Evolutionary conservation across 1,140 invertebrate species (phyloP).

Genomic region (Bombus sylvicola): DNA sequence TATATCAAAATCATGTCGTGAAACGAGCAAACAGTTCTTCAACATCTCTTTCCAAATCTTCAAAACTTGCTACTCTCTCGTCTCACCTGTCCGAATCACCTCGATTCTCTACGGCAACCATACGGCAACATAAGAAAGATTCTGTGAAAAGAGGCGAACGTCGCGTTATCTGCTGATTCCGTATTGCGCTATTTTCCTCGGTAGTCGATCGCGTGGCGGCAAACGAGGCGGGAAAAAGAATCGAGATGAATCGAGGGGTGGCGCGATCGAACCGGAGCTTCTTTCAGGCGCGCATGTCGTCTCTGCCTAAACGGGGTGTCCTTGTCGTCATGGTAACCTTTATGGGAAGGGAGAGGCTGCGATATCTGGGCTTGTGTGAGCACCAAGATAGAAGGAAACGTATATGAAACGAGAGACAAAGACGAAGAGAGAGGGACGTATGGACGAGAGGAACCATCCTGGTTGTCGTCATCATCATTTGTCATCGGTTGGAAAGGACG

Average conservation of each 20-base stretch:
- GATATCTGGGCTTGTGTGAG: not conserved
- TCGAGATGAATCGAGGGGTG: slow-evolving; percentile 52
- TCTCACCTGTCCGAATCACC: no score
- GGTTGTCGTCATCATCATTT: slow-evolving; percentile 49
- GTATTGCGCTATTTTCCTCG: slow-evolving; percentile 25
- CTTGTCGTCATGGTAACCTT: slow-evolving; percentile 63
- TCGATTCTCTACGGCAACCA: not conserved
- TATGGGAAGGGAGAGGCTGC: slow-evolving; percentile 16
- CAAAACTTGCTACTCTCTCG: no score
- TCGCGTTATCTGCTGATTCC: slow-evolving; percentile 22
- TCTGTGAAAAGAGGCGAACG: not conserved
- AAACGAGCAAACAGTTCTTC: no score
- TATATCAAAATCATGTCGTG: no score
- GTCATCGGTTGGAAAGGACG: slow-evolving; percentile 30
- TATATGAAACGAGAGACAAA: not conserved
- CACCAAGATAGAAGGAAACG: not conserved
- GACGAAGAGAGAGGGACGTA: not conserved
- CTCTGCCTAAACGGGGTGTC: slow-evolving; percentile 60
- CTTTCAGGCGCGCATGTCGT: slow-evolving; percentile 60
- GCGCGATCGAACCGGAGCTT: slow-evolving; percentile 54
- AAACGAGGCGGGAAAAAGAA: slow-evolving; percentile 53
- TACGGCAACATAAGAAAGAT: not conserved
- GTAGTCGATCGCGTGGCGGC: slow-evolving; percentile 32
- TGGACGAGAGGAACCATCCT: not conserved
- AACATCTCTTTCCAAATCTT: no score